Percentiles rank a stretch among this genome's conserved stretches.
These are phyloP conservation scores for Clanis bilineata DNA, from an alignment of 2,888 invertebrate species.

Conservation along the genomic window DNA sequence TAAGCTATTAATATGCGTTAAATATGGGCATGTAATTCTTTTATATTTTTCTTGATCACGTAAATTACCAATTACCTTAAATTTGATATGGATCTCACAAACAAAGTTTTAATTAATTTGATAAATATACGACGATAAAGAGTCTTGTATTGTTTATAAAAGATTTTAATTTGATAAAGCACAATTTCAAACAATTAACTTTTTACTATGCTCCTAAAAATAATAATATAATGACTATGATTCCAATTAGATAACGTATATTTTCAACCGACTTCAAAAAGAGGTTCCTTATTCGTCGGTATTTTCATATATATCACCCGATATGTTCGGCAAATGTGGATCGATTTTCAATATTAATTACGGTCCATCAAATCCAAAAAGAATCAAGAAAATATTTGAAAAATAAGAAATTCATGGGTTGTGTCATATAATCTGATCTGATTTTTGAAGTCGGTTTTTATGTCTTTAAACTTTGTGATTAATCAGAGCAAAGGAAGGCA, in stretches of 20 bases:
- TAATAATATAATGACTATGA: neutral
- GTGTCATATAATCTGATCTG: too few species aligned
- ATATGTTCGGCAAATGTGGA: too few species aligned
- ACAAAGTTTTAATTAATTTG: constrained; percentile 7
- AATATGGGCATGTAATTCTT: neutral
- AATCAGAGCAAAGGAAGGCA: too few species aligned
- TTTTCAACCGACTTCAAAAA: too few species aligned
- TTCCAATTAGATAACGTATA: neutral
- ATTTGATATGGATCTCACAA: constrained; percentile 9
- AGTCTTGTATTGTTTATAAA: constrained; percentile 9
- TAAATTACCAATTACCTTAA: constrained; percentile 12
- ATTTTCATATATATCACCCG: too few species aligned
- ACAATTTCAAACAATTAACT: neutral
- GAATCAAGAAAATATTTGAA: too few species aligned
- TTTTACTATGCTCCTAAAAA: neutral
- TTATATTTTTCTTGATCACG: constrained; percentile 7
- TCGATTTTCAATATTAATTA: too few species aligned
- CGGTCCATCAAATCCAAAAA: too few species aligned
- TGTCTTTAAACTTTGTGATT: too few species aligned
- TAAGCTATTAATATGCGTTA: neutral
- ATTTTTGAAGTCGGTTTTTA: too few species aligned
- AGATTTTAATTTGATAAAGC: constrained; percentile 2
- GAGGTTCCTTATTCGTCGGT: too few species aligned
- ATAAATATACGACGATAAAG: constrained; percentile 10
- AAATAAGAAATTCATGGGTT: too few species aligned